phyloP scores from a whole-genome alignment of 2,888 invertebrate genomes.

The Merodon equestris region DNA sequence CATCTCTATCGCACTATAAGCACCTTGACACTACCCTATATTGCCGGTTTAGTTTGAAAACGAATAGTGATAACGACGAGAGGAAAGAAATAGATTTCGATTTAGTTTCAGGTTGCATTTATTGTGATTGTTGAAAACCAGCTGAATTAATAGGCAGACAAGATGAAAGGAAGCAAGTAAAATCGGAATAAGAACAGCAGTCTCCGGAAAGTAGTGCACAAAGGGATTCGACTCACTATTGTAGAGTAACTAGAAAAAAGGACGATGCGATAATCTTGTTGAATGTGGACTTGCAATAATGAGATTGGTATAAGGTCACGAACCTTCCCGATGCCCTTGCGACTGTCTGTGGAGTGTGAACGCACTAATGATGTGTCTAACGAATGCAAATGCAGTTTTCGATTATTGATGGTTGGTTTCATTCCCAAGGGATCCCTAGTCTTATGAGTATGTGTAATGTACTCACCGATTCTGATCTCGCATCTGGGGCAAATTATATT shows the following conservation, averaged over 20 bases:
- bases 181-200: background rate
- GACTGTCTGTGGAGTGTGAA: conserved; percentile 52
- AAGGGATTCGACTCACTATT: conserved; percentile 55
- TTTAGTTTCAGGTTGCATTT: conserved; percentile 45
- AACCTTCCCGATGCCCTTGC: conserved; percentile 43
- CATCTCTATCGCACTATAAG: conserved; percentile 19
- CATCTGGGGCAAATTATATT: conserved; percentile 47
- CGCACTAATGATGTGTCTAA: conserved; percentile 42
- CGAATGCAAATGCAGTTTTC: conserved; percentile 36
- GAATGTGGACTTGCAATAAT: conserved; percentile 57
- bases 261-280: conserved; percentile 56
- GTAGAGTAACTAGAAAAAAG: conserved; percentile 65
- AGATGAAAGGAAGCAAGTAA: conserved; percentile 2
- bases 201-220: background rate
- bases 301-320: conserved; percentile 60
- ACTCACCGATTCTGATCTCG: conserved; percentile 57
- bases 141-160: conserved; percentile 52
- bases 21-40: no score
- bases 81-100: background rate
- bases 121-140: conserved; percentile 47
- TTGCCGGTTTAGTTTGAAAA: no score
- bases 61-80: background rate
- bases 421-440: no score
- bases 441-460: no score
- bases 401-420: conserved; percentile 1